A percentile compares a stretch with the other conserved stretches of the same genome.
Conservation (phyloP, 2,888 invertebrate genomes). For the Brassicogethes aeneus region DNA sequence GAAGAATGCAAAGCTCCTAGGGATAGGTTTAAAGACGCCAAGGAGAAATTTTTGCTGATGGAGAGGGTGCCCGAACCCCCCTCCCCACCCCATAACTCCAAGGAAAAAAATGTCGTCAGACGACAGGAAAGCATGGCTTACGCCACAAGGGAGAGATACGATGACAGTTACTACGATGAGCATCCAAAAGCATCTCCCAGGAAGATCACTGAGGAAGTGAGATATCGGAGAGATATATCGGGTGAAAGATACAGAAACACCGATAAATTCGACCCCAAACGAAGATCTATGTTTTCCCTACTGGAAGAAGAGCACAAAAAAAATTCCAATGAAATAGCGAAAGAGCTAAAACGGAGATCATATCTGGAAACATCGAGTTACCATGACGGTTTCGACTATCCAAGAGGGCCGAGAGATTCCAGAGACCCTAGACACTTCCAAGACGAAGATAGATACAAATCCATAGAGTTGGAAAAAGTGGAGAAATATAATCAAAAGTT, state of each 20-base stretch:
- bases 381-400: conserved; percentile 23
- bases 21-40: conserved; percentile 77
- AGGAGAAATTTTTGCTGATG: conserved; percentile 74
- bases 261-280: conserved; percentile 36
- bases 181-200: conserved; percentile 34
- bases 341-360: conserved; percentile 41
- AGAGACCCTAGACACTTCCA: conserved; percentile 11
- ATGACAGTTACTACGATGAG: too few species aligned
- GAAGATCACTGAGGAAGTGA: conserved; percentile 24
- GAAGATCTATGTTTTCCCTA: conserved; percentile 39
- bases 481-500: conserved; percentile 29
- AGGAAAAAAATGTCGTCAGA: conserved; percentile 27
- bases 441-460: conserved; percentile 9
- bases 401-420: conserved; percentile 18
- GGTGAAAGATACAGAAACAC: conserved; percentile 24
- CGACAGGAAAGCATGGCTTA: conserved; percentile 25
- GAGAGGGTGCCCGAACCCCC: conserved; percentile 42
- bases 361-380: conserved; percentile 34
- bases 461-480: conserved; percentile 31
- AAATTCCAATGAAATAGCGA: conserved; percentile 42
- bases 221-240: conserved; percentile 23
- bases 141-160: conserved; percentile 17
- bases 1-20: conserved; percentile 52
- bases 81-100: conserved; percentile 24
- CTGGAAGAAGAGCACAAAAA: conserved; percentile 42